Conservation (phyloP, 2,797 vertebrate genomes). For the Cynodonichthys magdalenae region DNA sequence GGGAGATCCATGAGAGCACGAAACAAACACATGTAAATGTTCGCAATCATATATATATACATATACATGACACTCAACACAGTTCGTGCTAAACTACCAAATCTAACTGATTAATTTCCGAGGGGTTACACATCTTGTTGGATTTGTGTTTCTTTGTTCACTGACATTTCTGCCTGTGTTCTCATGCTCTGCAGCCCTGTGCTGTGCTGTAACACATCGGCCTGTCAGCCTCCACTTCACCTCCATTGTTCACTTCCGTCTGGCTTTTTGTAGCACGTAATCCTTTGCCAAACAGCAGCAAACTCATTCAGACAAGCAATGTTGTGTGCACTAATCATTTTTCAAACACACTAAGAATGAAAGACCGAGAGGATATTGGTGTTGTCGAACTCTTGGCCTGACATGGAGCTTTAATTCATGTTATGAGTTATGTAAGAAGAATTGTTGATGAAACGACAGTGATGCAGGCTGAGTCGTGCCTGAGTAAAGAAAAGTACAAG, state of each 20-base stretch:
- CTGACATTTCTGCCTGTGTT: conserved; percentile 70
- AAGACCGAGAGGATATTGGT: conserved; percentile 37
- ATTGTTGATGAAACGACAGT: conserved; percentile 13
- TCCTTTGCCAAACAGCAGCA: conserved; percentile 71
- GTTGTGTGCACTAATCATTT: conserved; percentile 53
- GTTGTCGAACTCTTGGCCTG: conserved; percentile 36
- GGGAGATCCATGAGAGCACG: conserved; percentile 24
- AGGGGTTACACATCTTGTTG: conserved; percentile 54
- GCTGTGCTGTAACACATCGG: conserved; percentile 50
- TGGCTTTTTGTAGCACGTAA: conserved; percentile 65
- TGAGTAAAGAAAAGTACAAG: conserved; percentile 7
- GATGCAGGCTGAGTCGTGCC: not conserved
- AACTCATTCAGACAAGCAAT: conserved; percentile 56
- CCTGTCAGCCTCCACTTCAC: conserved; percentile 53
- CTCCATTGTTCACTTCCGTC: conserved; percentile 65
- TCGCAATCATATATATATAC: conserved; percentile 19
- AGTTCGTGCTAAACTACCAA: conserved; percentile 50
- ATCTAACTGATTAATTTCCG: conserved; percentile 67
- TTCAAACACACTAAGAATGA: conserved; percentile 48
- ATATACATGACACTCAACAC: conserved; percentile 16
- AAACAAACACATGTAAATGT: conserved; percentile 39
- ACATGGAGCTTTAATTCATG: conserved; percentile 27
- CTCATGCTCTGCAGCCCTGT: conserved; percentile 48
- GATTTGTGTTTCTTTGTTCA: conserved; percentile 53
- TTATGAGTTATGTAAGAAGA: conserved; percentile 30